Evolutionary conservation across 2,888 invertebrate genomes (phyloP).

Genomic region (Horisme vitalbata): DNA sequence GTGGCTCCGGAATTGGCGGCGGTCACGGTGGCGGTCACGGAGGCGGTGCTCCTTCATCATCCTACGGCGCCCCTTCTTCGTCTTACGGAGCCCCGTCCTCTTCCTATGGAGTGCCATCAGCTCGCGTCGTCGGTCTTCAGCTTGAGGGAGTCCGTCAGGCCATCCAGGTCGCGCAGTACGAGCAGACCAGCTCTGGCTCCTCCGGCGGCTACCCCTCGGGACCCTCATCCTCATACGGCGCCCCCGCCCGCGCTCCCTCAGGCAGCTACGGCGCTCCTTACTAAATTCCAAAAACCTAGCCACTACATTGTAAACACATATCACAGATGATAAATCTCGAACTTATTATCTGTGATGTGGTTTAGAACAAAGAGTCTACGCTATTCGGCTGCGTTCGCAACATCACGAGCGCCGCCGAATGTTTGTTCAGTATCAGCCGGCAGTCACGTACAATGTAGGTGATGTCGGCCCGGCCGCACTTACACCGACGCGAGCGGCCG

Average conservation of each 20-base stretch:
- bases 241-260: constrained; percentile 83
- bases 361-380: constrained; percentile 26
- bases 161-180: constrained; percentile 93
- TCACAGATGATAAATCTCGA: constrained; percentile 36
- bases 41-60: constrained; percentile 86
- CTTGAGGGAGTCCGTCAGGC: constrained; percentile 93
- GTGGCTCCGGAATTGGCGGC: constrained; percentile 79
- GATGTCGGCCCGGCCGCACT: constrained; percentile 55
- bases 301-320: constrained; percentile 31
- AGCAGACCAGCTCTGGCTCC: constrained; percentile 81
- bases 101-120: constrained; percentile 68
- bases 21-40: constrained; percentile 83
- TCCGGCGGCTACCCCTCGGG: constrained; percentile 77
- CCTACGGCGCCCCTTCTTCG: constrained; percentile 85
- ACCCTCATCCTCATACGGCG: constrained; percentile 70
- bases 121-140: constrained; percentile 91
- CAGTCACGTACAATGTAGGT: constrained; percentile 79
- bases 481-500: constrained; percentile 55
- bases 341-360: constrained; percentile 28
- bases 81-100: constrained; percentile 85
- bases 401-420: constrained; percentile 61
- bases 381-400: constrained; percentile 61
- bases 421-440: constrained; percentile 60
- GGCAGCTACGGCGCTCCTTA: constrained; percentile 88
- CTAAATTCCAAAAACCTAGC: constrained; percentile 54